phyloP scores from a whole-genome alignment of 2,888 invertebrate genomes.

The Eupeodes latifasciatus region DNA sequence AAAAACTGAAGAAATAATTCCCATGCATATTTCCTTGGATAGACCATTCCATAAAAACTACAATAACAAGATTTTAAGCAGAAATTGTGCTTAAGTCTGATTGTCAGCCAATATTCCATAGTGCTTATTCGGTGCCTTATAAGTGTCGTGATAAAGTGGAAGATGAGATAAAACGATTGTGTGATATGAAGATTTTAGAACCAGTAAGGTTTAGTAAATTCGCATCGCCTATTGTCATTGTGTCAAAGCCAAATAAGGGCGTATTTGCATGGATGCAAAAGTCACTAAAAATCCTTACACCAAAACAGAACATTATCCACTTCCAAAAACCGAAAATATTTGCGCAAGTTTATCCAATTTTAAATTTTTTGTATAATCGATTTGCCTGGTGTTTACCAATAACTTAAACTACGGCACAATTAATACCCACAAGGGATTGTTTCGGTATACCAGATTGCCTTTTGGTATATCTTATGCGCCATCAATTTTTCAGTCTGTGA shows the following conservation, averaged over 20 bases:
- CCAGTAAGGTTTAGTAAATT: conserved; percentile 25
- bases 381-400: conserved; percentile 77
- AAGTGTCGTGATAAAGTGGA: too few species aligned
- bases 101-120: conserved; percentile 71
- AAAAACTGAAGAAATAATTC: not conserved
- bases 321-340: conserved; percentile 56
- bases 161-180: conserved; percentile 70
- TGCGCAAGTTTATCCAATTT: conserved; percentile 74
- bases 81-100: conserved; percentile 50
- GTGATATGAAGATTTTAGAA: conserved; percentile 70
- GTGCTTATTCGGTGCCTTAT: conserved; percentile 76
- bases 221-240: too few species aligned
- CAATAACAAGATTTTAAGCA: conserved; percentile 41
- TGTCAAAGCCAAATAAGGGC: too few species aligned
- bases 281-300: conserved; percentile 70
- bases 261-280: conserved; percentile 79
- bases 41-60: conserved; percentile 26
- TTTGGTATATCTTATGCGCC: conserved; percentile 69
- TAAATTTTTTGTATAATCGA: conserved; percentile 74
- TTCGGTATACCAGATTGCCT: conserved; percentile 60
- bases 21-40: conserved; percentile 8
- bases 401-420: conserved; percentile 77
- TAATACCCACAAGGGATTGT: conserved; percentile 77
- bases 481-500: conserved; percentile 44
- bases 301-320: conserved; percentile 78